These are phyloP conservation scores for Andrena haemorrhoa DNA, from an alignment of 2,888 invertebrate species.

Conservation along the genomic window DNA sequence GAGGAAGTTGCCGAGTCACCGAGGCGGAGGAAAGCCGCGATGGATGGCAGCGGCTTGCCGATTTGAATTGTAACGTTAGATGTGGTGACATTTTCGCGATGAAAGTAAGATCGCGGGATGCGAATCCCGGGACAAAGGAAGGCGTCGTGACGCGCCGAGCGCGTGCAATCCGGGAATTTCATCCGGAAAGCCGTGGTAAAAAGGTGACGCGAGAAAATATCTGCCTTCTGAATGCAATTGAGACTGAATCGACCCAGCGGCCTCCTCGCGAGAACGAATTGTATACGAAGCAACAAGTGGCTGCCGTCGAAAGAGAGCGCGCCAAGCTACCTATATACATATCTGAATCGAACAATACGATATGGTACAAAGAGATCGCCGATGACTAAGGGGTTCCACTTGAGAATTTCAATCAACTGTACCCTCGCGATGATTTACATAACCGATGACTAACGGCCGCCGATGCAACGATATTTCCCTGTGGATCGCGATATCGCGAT, in stretches of 20 bases:
- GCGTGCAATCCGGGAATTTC: constrained; percentile 21
- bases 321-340: constrained; percentile 7
- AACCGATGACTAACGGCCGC: constrained; percentile 35
- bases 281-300: constrained; percentile 36
- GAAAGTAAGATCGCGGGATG: constrained; percentile 29
- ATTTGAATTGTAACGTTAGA: constrained; percentile 12
- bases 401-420: constrained; percentile 28
- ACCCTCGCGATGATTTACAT: constrained; percentile 43
- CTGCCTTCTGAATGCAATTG: background rate
- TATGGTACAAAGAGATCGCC: constrained; percentile 16
- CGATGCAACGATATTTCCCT: constrained; percentile 14
- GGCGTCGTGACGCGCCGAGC: background rate
- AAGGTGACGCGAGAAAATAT: background rate
- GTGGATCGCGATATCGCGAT: constrained; percentile 21
- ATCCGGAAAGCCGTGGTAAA: background rate
- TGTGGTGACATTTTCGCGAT: constrained; percentile 3
- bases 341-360: constrained; percentile 5
- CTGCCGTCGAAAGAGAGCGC: background rate
- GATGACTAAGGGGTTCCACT: constrained; percentile 34
- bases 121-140: constrained; percentile 16
- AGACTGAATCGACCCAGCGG: constrained; percentile 5
- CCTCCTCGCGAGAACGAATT: constrained; percentile 1
- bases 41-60: constrained; percentile 19
- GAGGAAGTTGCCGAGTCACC: constrained; percentile 4
- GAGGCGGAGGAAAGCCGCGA: constrained; percentile 36